Percentiles rank a stretch among this genome's conserved stretches.
These are phyloP conservation scores for Eurystomus gularis DNA, from an alignment of 2,113 vertebrate species.

Conservation along the genomic window DNA sequence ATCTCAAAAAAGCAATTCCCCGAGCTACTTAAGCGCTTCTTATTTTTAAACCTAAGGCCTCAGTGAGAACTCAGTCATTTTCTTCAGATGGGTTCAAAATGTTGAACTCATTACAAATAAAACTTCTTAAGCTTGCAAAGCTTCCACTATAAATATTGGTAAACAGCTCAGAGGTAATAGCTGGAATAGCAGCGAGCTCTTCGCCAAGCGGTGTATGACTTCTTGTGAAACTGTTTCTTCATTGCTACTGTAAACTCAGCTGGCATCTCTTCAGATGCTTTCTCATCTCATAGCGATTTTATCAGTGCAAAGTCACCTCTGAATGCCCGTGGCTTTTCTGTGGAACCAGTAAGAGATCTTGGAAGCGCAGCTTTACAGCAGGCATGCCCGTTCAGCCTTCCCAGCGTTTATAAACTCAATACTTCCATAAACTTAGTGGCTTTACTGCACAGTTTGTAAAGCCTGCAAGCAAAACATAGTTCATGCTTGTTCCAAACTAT, in stretches of 20 bases:
- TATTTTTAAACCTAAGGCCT: neutral
- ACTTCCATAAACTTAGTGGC: neutral
- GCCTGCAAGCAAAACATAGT: neutral
- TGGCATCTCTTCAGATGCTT: neutral
- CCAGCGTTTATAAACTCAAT: neutral
- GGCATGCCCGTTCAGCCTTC: neutral
- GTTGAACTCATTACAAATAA: slow-evolving; percentile 4
- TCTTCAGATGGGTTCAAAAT: neutral
- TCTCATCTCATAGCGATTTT: neutral
- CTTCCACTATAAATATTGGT: slow-evolving; percentile 36
- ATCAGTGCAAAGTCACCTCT: neutral
- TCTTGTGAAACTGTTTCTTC: neutral
- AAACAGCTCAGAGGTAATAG: slow-evolving; percentile 6
- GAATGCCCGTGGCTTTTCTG: neutral
- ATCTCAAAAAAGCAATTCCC: neutral
- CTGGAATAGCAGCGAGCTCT: neutral
- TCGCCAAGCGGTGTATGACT: neutral
- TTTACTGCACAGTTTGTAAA: neutral
- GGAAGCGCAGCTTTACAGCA: neutral
- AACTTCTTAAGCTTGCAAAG: slow-evolving; percentile 10
- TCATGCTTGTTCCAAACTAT: neutral
- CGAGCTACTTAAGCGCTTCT: neutral
- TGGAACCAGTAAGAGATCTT: neutral
- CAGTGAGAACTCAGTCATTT: neutral
- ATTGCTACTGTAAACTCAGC: neutral